These are phyloP conservation scores for Leptopterna dolabrata DNA, from an alignment of 2,888 invertebrate genomes.

Conservation along the genomic window DNA sequence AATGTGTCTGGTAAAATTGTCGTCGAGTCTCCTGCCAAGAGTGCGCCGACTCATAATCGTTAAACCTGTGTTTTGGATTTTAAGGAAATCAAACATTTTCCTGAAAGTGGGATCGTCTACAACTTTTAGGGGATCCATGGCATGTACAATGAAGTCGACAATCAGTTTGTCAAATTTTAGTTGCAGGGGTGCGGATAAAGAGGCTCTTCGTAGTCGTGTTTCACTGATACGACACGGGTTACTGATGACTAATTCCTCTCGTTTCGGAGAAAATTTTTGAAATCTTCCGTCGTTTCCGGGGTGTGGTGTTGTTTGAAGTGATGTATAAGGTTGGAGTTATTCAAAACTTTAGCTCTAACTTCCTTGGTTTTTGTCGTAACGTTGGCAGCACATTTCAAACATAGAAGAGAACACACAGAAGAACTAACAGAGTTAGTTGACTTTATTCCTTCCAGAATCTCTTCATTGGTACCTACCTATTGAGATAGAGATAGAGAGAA, in stretches of 20 bases:
- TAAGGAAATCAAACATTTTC: neutral
- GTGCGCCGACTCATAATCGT: neutral
- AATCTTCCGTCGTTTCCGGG: too few relatives aligned
- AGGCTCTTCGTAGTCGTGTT: neutral
- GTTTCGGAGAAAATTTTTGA: too few relatives aligned
- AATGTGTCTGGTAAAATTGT: neutral
- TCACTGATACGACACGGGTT: neutral
- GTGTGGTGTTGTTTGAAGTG: neutral
- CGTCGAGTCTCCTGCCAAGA: neutral
- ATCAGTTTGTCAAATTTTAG: neutral
- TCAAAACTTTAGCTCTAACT: neutral
- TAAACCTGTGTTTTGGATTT: neutral
- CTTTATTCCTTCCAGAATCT: neutral
- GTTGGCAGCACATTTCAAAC: neutral
- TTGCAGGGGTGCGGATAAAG: neutral
- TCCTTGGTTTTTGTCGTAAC: neutral
- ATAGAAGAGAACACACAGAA: too few relatives aligned
- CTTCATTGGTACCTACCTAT: too few relatives aligned
- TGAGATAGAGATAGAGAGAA: too few relatives aligned
- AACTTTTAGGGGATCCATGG: neutral
- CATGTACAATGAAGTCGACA: neutral
- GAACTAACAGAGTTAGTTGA: neutral
- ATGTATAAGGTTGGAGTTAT: neutral
- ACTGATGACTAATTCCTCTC: neutral
- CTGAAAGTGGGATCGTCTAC: neutral